A percentile compares a stretch with the other conserved stretches of the same genome.
Conservation (phyloP, 1,140 invertebrate genomes). For the Drosophila pruinosa region DNA sequence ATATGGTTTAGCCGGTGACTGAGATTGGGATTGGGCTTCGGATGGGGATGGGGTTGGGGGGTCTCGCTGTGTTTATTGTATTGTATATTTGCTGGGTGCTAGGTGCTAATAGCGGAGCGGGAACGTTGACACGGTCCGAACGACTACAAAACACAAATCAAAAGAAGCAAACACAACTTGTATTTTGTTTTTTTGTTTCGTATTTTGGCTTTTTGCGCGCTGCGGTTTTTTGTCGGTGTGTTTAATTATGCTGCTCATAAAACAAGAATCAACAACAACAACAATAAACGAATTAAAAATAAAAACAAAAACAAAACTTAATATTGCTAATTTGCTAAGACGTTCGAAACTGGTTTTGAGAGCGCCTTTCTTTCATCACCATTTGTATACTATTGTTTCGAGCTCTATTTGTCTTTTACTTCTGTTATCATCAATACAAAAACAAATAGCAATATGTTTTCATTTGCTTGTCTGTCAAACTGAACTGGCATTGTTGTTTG, state of each 20-base stretch:
- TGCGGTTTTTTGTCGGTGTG: constrained; percentile 13
- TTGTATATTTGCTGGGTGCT: constrained; percentile 2
- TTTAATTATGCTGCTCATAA: constrained; percentile 47
- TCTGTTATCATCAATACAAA: constrained; percentile 20
- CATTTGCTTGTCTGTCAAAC: constrained; percentile 19
- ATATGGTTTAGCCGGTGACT: constrained; percentile 49
- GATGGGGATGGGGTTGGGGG: neutral
- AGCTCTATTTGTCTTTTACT: constrained; percentile 18
- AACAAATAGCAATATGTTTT: neutral
- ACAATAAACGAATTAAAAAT: neutral
- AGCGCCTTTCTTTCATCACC: constrained; percentile 13
- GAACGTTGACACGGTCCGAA: constrained; percentile 15
- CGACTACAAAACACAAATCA: constrained; percentile 20
- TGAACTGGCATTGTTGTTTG: neutral
- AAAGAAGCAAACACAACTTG: constrained; percentile 38
- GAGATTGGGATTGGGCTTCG: constrained; percentile 21
- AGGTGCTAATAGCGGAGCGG: constrained; percentile 8
- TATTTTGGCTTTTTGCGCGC: constrained; percentile 17
- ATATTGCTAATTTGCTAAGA: constrained; percentile 25
- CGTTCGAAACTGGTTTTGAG: constrained; percentile 20
- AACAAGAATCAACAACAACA: constrained; percentile 17
- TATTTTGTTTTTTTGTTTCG: constrained; percentile 25
- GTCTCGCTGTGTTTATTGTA: constrained; percentile 6
- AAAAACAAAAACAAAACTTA: constrained; percentile 16
- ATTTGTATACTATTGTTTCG: constrained; percentile 6